Conservation (phyloP, 2,888 invertebrate species). For the Linnaemya vulpina region DNA sequence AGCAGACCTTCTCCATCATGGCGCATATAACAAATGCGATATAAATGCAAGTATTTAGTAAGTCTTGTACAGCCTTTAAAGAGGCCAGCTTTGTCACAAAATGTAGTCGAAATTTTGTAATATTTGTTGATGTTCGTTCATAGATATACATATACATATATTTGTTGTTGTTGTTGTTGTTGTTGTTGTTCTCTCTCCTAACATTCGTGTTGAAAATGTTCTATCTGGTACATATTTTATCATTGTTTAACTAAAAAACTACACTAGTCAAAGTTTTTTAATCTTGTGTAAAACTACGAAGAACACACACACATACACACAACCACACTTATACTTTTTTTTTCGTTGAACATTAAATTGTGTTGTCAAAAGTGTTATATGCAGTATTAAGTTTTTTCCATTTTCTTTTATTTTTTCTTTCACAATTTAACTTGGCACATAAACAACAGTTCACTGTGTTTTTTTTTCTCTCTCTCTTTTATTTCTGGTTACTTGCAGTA, state of each 20-base stretch:
- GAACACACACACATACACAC: not conserved
- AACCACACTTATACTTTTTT: conserved; percentile 1
- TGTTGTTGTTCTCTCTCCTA: not conserved
- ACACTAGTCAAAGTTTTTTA: conserved; percentile 66
- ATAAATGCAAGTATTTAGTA: conserved; percentile 8
- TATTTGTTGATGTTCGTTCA: conserved; percentile 51
- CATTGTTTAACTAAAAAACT: conserved; percentile 51
- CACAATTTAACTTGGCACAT: conserved; percentile 51
- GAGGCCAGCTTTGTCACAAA: conserved; percentile 53
- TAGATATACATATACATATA: conserved; percentile 7
- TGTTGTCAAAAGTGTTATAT: conserved; percentile 64
- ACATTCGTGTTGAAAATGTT: conserved; percentile 27
- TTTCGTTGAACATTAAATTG: conserved; percentile 55
- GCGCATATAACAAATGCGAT: not conserved
- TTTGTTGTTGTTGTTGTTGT: not conserved
- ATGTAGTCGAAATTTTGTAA: conserved; percentile 16
- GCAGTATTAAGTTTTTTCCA: conserved; percentile 45
- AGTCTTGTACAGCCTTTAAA: conserved; percentile 39
- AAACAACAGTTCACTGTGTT: not conserved
- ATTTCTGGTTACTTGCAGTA: conserved; percentile 48
- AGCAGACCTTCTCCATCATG: not conserved
- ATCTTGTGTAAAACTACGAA: conserved; percentile 61
- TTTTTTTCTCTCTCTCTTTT: no score
- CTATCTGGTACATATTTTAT: conserved; percentile 33
- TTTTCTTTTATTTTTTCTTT: conserved; percentile 14